phyloP scores from a whole-genome alignment of 2,113 vertebrate genomes.

The Chitala chitala region DNA sequence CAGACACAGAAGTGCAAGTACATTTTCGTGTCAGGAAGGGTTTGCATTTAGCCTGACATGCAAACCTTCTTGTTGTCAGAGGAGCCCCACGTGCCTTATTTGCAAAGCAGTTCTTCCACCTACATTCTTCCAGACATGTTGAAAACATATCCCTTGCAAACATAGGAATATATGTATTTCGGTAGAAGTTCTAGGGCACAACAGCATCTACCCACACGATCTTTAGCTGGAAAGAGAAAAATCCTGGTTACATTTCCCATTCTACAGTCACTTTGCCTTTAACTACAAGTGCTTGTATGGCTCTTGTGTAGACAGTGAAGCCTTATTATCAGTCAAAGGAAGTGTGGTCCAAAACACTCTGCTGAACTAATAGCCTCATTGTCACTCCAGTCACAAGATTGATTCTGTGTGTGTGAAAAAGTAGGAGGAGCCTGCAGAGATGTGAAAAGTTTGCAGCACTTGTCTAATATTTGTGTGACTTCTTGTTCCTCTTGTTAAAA shows the following conservation, averaged over 20 bases:
- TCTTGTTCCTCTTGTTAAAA: constrained; percentile 16
- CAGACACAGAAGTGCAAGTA: background rate
- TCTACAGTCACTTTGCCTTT: too few relatives aligned
- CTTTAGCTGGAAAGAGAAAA: too few relatives aligned
- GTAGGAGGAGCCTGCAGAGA: background rate
- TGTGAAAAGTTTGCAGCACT: background rate
- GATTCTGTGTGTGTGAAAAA: background rate
- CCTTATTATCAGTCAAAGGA: too few relatives aligned
- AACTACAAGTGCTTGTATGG: too few relatives aligned
- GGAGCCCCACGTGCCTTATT: background rate
- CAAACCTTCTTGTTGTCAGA: background rate
- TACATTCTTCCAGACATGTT: background rate
- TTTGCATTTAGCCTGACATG: background rate
- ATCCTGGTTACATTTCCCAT: background rate
- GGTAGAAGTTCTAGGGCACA: background rate
- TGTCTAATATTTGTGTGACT: background rate
- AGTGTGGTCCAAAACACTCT: background rate
- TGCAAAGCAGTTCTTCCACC: constrained; percentile 15
- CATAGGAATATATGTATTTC: background rate
- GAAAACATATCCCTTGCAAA: background rate
- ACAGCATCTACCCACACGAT: background rate
- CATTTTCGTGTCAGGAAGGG: background rate
- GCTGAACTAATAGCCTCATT: background rate
- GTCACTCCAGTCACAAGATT: too few relatives aligned
- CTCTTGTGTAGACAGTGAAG: too few relatives aligned